Base-by-base conservation (phyloP, 2,113 vertebrate species). In the Solea solea region DNA sequence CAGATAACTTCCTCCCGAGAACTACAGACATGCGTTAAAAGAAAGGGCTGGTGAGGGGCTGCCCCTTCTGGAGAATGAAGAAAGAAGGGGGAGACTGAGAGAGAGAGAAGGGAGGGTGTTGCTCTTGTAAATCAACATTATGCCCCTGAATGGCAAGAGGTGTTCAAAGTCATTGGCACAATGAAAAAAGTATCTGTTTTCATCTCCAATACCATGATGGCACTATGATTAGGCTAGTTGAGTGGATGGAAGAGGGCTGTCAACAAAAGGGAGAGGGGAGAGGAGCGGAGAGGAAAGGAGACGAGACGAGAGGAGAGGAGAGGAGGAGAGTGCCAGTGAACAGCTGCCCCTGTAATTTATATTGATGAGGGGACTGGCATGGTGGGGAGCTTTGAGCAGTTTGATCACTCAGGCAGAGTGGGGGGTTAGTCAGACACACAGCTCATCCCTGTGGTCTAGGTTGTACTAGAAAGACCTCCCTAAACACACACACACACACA, bases 301-400 rank as follows among this genome's bases (percentile, higher is more conserved):
- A 42, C 16, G 41, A 61, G 61, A 55, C 28, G 55, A 61, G 49
- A 53, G 74, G 11, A 64, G 27, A 70, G 70, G 34, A 59, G 68
- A 60, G 83, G 74, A 66, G 61, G 81, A 69, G 80, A 16, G 76
- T 90, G 92, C 89, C 87, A 93, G 90, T 72, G 87, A 92, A 92
- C 89, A 93, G 91, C 89, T 93, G 92, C 91, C 92, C 79, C 86
- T 91, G 88, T 92, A 91, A 92, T 94, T 92, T 91, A 93, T 93
- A 93, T 91, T 92, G 89, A 93, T 93, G 90, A 92, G 86, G 84
- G 80, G 89, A 86, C 85, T 81, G 82, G 85, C 80, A 82, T 86
- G 84, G 89, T 74, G 28, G 82, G 83, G 77, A 84, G 85, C 87
- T 91, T 90, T 86, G 86, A 91, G 87, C 85, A 89, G 91, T 91